Evolutionary conservation across 2,888 invertebrate genomes (phyloP).

Genomic region (Mystacides longicornis): DNA sequence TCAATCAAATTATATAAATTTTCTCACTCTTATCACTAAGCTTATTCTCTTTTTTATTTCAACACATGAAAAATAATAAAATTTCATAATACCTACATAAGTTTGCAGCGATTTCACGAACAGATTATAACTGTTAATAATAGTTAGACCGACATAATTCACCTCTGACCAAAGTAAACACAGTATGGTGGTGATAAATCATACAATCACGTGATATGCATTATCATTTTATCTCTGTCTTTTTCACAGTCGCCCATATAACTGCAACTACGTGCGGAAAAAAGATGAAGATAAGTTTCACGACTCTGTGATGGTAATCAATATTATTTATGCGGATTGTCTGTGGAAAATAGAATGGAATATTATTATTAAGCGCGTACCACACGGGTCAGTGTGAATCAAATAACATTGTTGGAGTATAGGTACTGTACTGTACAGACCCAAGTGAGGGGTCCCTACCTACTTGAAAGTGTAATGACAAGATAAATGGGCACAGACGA

Average conservation of each 20-base stretch:
- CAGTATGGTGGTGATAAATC: background rate
- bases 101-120: background rate
- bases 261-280: too few relatives aligned
- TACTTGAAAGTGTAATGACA: too few relatives aligned
- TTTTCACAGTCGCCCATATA: too few relatives aligned
- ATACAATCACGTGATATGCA: background rate
- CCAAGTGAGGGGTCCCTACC: too few relatives aligned
- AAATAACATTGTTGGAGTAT: conserved; percentile 22
- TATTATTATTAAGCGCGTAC: conserved; percentile 2
- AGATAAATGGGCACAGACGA: too few relatives aligned
- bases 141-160: conserved; percentile 9
- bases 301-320: background rate
- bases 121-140: background rate
- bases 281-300: background rate
- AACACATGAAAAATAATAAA: too few relatives aligned
- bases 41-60: too few relatives aligned
- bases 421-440: too few relatives aligned
- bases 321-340: background rate
- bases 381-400: conserved; percentile 13
- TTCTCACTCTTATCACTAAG: too few relatives aligned
- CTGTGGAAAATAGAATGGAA: background rate
- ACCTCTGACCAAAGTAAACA: conserved; percentile 13
- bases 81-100: too few relatives aligned
- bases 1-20: too few relatives aligned
- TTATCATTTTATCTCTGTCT: background rate